Evolutionary conservation across 2,888 invertebrate species (phyloP), one percentile per base, ranked within the genome.

Genomic region (Heliconius hortense): DNA sequence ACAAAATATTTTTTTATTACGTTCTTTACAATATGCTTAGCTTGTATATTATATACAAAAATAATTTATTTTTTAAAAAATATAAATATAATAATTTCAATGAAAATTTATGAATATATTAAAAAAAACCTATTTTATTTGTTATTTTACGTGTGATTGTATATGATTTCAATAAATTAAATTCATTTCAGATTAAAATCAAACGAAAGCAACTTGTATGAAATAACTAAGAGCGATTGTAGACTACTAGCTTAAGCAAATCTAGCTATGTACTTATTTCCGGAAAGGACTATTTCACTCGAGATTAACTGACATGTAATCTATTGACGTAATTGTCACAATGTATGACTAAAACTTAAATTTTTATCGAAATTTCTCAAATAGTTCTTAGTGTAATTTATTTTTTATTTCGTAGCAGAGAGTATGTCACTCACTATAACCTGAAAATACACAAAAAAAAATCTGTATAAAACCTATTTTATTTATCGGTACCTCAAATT

Each of bases 311-410:
- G 31, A 35, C 59, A 39, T 60, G 35, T 24, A 15, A 64, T 64
- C 4, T 35, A 64, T 39, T 43, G 39, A 43, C 24, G n/a, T 39
- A n/a, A 64, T 64, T 66, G 24, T 66, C n/a, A 66, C 39, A 66
- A n/a, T 39, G 24, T 39, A 15, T 24, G 64, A 64, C 11, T 60
- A 24, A 10, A 35, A 4, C 35, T 24, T 15, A 7, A 7, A 15
- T 43, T n/a, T 66, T 39, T 43, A 15, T 24, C 5, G 10, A 39
- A 4, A 39, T 39, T 35, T n/a, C 13, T 39, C n/a, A 11, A 35
- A 18, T 8, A 28, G 2, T 18, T 62, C 1, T 60, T 24, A 24
- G 60, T 43, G 2, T 43, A 0, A 43, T 31, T 31, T 31, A 31
- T 8, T 8, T 31, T 31, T 35, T 35, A 35, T 35, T 48, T 48